Evolutionary conservation across 2,797 vertebrate genomes (phyloP), one percentile per base, ranked within the genome.

Genomic region (Microcaecilia unicolor): DNA sequence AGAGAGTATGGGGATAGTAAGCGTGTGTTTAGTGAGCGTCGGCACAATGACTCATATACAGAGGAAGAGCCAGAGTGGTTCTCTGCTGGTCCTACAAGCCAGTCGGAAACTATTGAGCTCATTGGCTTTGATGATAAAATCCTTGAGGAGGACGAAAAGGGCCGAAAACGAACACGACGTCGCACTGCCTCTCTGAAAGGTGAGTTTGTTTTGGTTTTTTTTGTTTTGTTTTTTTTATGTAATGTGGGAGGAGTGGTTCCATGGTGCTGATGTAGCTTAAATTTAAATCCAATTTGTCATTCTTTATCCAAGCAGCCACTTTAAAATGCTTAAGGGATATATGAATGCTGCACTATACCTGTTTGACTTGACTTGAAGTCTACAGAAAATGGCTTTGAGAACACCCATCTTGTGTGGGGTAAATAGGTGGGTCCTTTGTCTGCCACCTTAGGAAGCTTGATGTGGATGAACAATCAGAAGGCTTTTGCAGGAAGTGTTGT

Each of bases 1-100:
- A 90, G 94, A 54, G 96, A 98, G 38, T 96, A 86, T 72, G 89
- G 89, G 32, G 93, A 99, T 60, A 71, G 77, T 53, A 99, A 98
- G 51, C 85, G 92, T 42, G 75, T 95, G 41, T 98, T 97, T 61
- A 90, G 89, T 32, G 96, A 98, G 52, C 79, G 94, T 15, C 90
- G 92, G 70, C 88, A 93, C 65, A 96, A 97, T 41, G 96, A 99
- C 53, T 98, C 94, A 1, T 98, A 92, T 40, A 92, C 90, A 7
- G 96, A 99, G 44, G 96, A 98, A 48, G 93, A 98, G 35, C 95
- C 95, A 0, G 96, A 99, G 50, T 99, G 96, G 95, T 98, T 97
- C 60, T 97, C 96, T 25, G 91, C 67, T 20, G 96, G 95, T 34
- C 95, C 95, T 29, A 98, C 92, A 6, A 99, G 95, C 65, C 96